Evolutionary conservation across 2,797 vertebrate genomes (phyloP).

Genomic region (Merluccius polli): DNA sequence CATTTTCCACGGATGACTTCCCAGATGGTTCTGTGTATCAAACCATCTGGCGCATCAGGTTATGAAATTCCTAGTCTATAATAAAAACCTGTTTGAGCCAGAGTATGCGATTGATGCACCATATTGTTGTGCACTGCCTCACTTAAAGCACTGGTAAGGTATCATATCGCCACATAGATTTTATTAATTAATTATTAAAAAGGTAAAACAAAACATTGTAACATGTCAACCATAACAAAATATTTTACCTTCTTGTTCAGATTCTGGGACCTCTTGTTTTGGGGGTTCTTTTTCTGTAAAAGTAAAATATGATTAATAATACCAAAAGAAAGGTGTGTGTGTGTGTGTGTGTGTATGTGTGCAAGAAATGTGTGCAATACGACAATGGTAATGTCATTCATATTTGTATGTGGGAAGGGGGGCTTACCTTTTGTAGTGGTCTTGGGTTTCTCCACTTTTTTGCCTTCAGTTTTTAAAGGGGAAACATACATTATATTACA

Average conservation of each 20-base stretch:
- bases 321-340: not conserved
- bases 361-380: not conserved
- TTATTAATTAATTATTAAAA: not conserved
- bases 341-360: not conserved
- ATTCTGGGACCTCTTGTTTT: slow-evolving; percentile 47
- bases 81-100: not conserved
- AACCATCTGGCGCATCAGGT: too few species aligned
- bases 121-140: not conserved
- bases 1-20: too few species aligned
- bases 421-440: slow-evolving; percentile 48
- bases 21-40: too few species aligned
- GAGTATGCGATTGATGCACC: not conserved
- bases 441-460: slow-evolving; percentile 45
- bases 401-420: not conserved
- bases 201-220: not conserved
- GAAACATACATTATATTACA: not conserved
- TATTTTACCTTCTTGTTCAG: slow-evolving; percentile 59
- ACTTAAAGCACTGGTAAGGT: not conserved
- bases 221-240: not conserved
- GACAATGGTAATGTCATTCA: not conserved
- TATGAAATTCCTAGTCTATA: not conserved
- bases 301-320: slow-evolving; percentile 4
- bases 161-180: not conserved
- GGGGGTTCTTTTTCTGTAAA: slow-evolving; percentile 50
- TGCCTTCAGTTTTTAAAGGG: slow-evolving; percentile 41